Conservation (phyloP, 2,888 invertebrate species). For the Sipha maydis region DNA sequence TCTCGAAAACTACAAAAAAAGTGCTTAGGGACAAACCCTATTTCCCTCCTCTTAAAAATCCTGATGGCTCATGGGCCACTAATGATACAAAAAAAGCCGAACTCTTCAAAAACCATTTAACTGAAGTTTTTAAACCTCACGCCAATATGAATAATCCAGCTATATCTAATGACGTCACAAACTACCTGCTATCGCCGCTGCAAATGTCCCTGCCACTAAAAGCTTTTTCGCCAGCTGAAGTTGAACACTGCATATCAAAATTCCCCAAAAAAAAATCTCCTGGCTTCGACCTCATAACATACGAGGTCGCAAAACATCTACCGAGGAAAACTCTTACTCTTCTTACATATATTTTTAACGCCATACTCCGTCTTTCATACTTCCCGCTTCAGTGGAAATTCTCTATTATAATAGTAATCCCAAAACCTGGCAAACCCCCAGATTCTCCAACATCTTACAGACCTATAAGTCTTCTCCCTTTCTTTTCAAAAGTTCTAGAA, state of each 20-base stretch:
- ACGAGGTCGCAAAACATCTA: background rate
- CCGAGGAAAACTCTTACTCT: background rate
- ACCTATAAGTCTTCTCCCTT: background rate
- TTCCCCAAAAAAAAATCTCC: background rate
- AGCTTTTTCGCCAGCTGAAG: background rate
- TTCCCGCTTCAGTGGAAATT: slow-evolving; percentile 2
- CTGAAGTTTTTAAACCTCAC: background rate
- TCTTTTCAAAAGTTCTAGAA: slow-evolving; percentile 25
- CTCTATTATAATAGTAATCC: background rate
- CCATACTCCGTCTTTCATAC: background rate
- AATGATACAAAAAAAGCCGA: no score
- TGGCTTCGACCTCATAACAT: slow-evolving; percentile 18
- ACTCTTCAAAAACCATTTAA: background rate
- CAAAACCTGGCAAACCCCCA: background rate
- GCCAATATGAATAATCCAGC: background rate
- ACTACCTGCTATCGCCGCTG: background rate
- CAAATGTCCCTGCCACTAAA: background rate
- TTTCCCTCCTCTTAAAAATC: background rate
- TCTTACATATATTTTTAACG: slow-evolving; percentile 3
- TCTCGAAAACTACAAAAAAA: slow-evolving; percentile 12
- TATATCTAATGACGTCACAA: no score
- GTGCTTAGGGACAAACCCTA: background rate
- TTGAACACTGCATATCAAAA: background rate
- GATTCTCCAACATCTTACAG: background rate
- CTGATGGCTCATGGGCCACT: background rate